Evolutionary conservation across 2,888 invertebrate species (phyloP).

Genomic region (Trichogramma dendrolimi): DNA sequence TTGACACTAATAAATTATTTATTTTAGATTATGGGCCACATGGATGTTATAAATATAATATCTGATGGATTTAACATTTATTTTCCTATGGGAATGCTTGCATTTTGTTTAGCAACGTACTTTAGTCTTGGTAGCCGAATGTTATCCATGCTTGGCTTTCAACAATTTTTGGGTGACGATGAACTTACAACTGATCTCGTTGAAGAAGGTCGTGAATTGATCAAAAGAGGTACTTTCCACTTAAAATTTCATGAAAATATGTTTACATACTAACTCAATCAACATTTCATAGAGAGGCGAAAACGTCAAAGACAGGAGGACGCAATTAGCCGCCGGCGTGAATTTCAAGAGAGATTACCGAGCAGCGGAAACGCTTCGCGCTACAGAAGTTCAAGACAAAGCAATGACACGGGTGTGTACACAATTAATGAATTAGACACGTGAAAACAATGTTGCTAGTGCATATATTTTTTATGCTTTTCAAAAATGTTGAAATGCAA

Average conservation of each 20-base stretch:
- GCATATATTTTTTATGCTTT: constrained; percentile 2
- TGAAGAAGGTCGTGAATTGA: constrained; percentile 88
- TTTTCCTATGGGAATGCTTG: constrained; percentile 94
- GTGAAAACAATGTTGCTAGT: constrained; percentile 4
- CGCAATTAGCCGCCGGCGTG: constrained; percentile 68
- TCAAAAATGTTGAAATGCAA: constrained; percentile 13
- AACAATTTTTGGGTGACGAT: constrained; percentile 95
- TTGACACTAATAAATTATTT: constrained; percentile 8
- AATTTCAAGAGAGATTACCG: constrained; percentile 67
- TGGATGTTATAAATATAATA: constrained; percentile 96
- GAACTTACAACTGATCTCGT: constrained; percentile 89
- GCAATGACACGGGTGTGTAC: constrained; percentile 53
- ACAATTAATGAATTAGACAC: constrained; percentile 21
- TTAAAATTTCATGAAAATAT: neutral
- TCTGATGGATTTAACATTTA: constrained; percentile 98
- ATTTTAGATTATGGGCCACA: constrained; percentile 91
- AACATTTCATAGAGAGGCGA: constrained; percentile 61
- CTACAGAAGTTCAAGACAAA: constrained; percentile 51
- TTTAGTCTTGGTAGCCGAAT: constrained; percentile 88
- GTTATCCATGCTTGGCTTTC: constrained; percentile 87
- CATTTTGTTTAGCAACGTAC: constrained; percentile 89
- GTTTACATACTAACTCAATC: neutral
- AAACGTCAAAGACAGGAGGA: constrained; percentile 78
- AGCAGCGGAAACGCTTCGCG: constrained; percentile 46
- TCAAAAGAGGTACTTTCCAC: constrained; percentile 69